Evolutionary conservation across 2,888 invertebrate species (phyloP).

Genomic region (Agrochola lychnidis): DNA sequence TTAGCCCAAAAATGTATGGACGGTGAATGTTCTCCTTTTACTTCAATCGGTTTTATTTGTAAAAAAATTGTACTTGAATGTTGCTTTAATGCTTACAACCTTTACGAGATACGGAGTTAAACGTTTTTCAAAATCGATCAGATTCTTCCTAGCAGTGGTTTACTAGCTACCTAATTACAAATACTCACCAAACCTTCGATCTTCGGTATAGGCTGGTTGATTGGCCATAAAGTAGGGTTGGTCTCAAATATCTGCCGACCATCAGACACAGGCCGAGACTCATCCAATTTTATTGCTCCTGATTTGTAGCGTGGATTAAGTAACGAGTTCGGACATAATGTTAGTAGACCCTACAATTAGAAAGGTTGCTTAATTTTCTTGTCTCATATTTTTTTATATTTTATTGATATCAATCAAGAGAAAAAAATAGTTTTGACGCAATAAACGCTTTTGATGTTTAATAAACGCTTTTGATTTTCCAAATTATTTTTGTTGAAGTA

Average conservation of each 20-base stretch:
- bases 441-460: not conserved
- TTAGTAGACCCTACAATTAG: constrained; percentile 84
- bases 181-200: constrained; percentile 83
- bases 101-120: not conserved
- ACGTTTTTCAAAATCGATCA: not conserved
- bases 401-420: not conserved
- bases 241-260: constrained; percentile 91
- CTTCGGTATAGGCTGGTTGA: constrained; percentile 92
- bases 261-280: constrained; percentile 88
- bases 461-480: not conserved
- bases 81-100: not conserved
- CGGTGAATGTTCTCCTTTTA: too few species aligned
- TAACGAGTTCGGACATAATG: constrained; percentile 82
- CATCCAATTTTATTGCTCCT: constrained; percentile 81
- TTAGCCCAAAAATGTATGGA: too few species aligned
- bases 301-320: constrained; percentile 82
- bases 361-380: not conserved
- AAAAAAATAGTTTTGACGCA: not conserved
- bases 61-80: not conserved
- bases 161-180: not conserved
- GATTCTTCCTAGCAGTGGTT: not conserved
- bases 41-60: not conserved
- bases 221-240: constrained; percentile 91
- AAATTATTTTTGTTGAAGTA: not conserved
- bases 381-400: not conserved